These are phyloP conservation scores for Gari tellinella DNA, from an alignment of 2,888 invertebrate genomes.

Conservation along the genomic window DNA sequence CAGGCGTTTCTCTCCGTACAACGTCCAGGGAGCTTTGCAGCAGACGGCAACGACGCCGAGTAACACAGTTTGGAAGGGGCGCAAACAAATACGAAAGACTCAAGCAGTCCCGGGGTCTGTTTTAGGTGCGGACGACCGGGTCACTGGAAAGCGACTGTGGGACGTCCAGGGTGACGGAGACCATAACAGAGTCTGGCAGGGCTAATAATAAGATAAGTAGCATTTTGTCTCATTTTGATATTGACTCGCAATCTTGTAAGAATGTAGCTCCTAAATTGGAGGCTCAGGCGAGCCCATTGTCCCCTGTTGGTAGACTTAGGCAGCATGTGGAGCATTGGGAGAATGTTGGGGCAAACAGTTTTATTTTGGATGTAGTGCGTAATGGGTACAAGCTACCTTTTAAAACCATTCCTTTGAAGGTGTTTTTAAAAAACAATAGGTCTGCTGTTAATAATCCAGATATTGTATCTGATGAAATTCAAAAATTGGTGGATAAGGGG, in stretches of 20 bases:
- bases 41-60: not conserved
- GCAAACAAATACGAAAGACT: too few relatives aligned
- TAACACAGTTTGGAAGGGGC: not conserved
- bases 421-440: slow-evolving; percentile 25
- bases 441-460: slow-evolving; percentile 24
- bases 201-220: slow-evolving; percentile 17
- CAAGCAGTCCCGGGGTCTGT: slow-evolving; percentile 26
- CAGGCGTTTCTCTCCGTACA: slow-evolving; percentile 13
- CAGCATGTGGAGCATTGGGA: slow-evolving; percentile 14
- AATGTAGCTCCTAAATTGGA: not conserved
- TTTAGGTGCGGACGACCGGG: slow-evolving; percentile 30
- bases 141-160: slow-evolving; percentile 33
- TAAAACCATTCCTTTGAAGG: slow-evolving; percentile 8
- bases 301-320: slow-evolving; percentile 18
- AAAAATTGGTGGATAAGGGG: slow-evolving; percentile 18
- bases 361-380: slow-evolving; percentile 20
- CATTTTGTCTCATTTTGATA: not conserved
- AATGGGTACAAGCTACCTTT: slow-evolving; percentile 32
- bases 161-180: not conserved
- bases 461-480: slow-evolving; percentile 28
- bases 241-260: not conserved
- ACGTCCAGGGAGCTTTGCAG: too few relatives aligned
- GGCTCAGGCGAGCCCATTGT: not conserved
- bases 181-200: too few relatives aligned
- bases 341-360: slow-evolving; percentile 1